Base-by-base conservation (phyloP, 2,113 vertebrate genomes). In the Oophaga pumilio region DNA sequence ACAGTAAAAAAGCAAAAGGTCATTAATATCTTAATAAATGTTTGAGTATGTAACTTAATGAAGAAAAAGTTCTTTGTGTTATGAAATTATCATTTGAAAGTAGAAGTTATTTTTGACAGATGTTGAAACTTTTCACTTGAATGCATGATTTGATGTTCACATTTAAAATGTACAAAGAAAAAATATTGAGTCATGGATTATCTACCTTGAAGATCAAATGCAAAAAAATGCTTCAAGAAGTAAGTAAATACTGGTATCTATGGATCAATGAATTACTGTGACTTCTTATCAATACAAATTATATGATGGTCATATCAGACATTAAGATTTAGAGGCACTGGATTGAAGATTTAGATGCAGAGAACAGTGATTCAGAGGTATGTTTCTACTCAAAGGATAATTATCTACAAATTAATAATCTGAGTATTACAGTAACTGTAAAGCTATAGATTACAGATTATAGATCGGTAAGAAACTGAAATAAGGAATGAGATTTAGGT, bases 251-350 rank as follows among this genome's bases (percentile, higher is more conserved):
- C 73, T 64, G 28, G 73, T 60, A 28, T 64, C n/a, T 9, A 5
- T 22, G 28, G 73, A 85, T 85, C 73, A 85, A 85, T 78, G 84
- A 24, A 17, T 85, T 57, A 66, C 73, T 66, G 22, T 85, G 84
- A 85, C 73, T 77, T 85, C 18, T 85, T 85, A 57, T 85, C 84
- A 85, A 77, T 85, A 71, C 18, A 71, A 66, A 85, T 85, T 66
- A 85, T 77, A 22, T 78, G 71, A 85, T 69, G 57, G 11, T 56
- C 20, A 85, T 59, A 22, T 60, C 56, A 64, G 56, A 64, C 14
- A 50, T 12, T 17, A 43, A 43, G 33, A 43, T 43, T 43, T 43
- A 43, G 33, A 43, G 5, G 33, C 33, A 43, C 3, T 43, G 33
- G 33, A 43, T 43, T 26, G n/a, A 60, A 12, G 59, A 13, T 77